These are phyloP conservation scores for Hypolimnas misippus DNA, from an alignment of 2,888 invertebrate species.

Conservation along the genomic window DNA sequence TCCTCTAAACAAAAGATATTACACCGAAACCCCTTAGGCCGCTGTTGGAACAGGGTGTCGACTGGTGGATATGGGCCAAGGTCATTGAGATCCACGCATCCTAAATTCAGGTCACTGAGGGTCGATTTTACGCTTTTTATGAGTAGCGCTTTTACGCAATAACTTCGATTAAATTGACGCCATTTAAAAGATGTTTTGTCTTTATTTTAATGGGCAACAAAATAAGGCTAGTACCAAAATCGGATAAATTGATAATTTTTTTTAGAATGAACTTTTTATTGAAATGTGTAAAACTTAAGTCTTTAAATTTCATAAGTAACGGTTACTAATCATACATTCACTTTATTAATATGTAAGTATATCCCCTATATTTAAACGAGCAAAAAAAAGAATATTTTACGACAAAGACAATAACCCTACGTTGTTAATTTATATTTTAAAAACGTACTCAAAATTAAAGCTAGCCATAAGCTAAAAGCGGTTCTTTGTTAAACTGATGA, in stretches of 20 bases:
- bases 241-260: too few species aligned
- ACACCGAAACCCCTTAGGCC: conserved; percentile 13
- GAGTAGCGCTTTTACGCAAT: conserved; percentile 2
- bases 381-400: background rate
- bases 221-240: too few species aligned
- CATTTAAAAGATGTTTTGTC: too few species aligned
- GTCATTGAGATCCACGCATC: conserved; percentile 31
- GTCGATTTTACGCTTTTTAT: conserved; percentile 17
- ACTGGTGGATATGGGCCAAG: conserved; percentile 33
- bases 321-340: too few species aligned
- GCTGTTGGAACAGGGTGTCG: conserved; percentile 22
- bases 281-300: too few species aligned
- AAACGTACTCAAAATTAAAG: conserved; percentile 5
- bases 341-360: too few species aligned
- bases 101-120: conserved; percentile 31
- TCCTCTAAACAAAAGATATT: conserved; percentile 21
- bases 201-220: too few species aligned
- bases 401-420: background rate
- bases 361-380: too few species aligned
- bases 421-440: background rate
- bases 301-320: too few species aligned
- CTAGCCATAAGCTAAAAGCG: background rate
- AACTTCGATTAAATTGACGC: conserved; percentile 10
- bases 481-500: conserved; percentile 26
- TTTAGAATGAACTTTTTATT: too few species aligned